These are phyloP conservation scores for Proales similis DNA, from an alignment of 1,140 invertebrate genomes.

Conservation along the genomic window DNA sequence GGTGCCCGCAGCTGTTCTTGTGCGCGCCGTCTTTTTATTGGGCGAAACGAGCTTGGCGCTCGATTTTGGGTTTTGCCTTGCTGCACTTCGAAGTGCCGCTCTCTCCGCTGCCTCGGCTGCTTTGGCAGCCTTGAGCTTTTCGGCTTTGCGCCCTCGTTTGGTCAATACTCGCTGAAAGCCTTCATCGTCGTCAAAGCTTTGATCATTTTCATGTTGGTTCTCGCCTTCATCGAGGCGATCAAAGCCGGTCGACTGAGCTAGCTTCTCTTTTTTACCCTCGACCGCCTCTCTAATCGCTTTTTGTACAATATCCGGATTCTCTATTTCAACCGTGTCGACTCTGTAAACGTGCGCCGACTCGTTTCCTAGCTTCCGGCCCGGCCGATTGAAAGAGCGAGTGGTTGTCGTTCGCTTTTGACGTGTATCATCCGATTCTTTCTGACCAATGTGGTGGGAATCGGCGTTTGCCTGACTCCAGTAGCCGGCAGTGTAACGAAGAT, in stretches of 20 bases:
- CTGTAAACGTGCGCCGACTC: not conserved
- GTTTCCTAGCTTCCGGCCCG: not conserved
- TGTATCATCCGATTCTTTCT: not conserved
- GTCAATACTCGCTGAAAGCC: constrained; percentile 33
- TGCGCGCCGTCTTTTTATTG: constrained; percentile 2
- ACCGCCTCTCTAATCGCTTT: constrained; percentile 13
- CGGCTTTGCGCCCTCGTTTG: constrained; percentile 29
- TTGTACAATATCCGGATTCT: constrained; percentile 22
- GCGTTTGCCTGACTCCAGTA: constrained; percentile 19
- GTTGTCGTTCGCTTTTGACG: not conserved
- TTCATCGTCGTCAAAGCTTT: constrained; percentile 33
- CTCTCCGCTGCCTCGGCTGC: constrained; percentile 3
- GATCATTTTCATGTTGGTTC: constrained; percentile 1
- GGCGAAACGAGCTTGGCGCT: not conserved
- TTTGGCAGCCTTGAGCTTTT: constrained; percentile 10
- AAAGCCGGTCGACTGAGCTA: constrained; percentile 5
- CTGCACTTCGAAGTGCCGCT: not conserved
- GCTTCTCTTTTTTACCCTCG: not conserved
- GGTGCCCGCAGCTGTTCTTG: not conserved
- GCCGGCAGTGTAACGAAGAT: constrained; percentile 15
- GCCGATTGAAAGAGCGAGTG: not conserved
- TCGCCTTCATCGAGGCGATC: not conserved
- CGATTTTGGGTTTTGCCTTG: not conserved
- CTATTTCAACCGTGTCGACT: constrained; percentile 16
- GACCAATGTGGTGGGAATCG: not conserved